Percentiles rank a stretch among this genome's conserved stretches.
These are phyloP conservation scores for Eueides isabella DNA, from an alignment of 1,140 invertebrate genomes.

Conservation along the genomic window DNA sequence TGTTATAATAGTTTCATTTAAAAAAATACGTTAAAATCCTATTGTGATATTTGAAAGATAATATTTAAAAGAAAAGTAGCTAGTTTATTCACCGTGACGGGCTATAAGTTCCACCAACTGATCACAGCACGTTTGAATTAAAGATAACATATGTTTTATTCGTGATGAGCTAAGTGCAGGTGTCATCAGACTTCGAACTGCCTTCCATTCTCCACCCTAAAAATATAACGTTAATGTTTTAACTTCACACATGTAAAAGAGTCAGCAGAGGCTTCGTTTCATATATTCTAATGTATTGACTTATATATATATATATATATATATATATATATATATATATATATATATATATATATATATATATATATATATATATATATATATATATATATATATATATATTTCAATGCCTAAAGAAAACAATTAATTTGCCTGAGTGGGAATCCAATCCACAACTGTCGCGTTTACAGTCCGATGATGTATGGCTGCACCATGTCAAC, in stretches of 20 bases:
- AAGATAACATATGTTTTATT: constrained; percentile 66
- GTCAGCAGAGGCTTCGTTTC: no score
- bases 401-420: background rate
- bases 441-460: background rate
- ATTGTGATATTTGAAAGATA: no score
- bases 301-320: no score
- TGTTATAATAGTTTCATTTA: no score
- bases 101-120: constrained; percentile 62
- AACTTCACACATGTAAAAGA: background rate
- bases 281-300: no score
- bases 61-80: no score
- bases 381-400: no score
- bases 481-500: background rate
- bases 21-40: no score
- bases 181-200: constrained; percentile 62
- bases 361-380: no score
- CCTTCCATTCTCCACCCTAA: constrained; percentile 70
- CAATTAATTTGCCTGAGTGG: background rate
- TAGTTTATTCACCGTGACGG: constrained; percentile 61
- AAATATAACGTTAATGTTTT: background rate
- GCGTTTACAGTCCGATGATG: background rate
- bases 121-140: constrained; percentile 57
- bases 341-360: no score
- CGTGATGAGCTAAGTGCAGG: constrained; percentile 67
- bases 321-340: no score